Percentiles rank a stretch among this genome's conserved stretches.
Conservation (phyloP, 1,140 invertebrate genomes). For the Drosophila ficusphila region DNA sequence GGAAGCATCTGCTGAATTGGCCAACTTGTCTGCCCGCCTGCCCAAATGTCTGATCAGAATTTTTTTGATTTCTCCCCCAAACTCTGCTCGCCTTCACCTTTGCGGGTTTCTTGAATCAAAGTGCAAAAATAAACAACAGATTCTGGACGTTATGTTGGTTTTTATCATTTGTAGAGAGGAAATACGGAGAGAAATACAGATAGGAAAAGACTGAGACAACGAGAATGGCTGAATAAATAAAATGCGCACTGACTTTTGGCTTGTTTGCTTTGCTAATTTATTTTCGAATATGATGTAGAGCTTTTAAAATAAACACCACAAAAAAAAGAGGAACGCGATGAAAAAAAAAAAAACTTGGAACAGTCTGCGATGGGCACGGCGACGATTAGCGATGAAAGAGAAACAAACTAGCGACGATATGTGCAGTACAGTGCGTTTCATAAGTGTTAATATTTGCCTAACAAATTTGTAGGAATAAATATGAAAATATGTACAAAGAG, state of each 20-base stretch:
- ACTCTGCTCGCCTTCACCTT: slow-evolving; percentile 29
- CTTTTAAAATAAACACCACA: slow-evolving; percentile 77
- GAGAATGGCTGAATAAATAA: slow-evolving; percentile 58
- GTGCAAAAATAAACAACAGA: slow-evolving; percentile 76
- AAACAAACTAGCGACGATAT: slow-evolving; percentile 20
- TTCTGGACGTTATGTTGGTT: slow-evolving; percentile 40
- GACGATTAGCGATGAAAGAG: slow-evolving; percentile 26
- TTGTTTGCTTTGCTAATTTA: slow-evolving; percentile 79
- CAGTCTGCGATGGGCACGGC: slow-evolving; percentile 20
- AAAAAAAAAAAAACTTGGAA: slow-evolving; percentile 24
- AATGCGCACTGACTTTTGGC: slow-evolving; percentile 61
- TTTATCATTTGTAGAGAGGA: slow-evolving; percentile 43
- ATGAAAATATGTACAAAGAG: no score
- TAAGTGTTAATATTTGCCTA: background rate
- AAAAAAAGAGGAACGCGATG: slow-evolving; percentile 24
- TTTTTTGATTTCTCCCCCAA: slow-evolving; percentile 31
- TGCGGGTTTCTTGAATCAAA: slow-evolving; percentile 50
- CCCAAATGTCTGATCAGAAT: slow-evolving; percentile 64
- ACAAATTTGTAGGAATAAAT: background rate
- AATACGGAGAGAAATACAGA: slow-evolving; percentile 3
- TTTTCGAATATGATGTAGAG: slow-evolving; percentile 81
- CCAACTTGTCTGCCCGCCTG: slow-evolving; percentile 49
- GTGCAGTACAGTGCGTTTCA: slow-evolving; percentile 24
- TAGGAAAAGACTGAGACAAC: slow-evolving; percentile 30
- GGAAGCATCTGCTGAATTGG: slow-evolving; percentile 58